phyloP scores from a whole-genome alignment of 2,888 invertebrate species.

The Baccha elongata region DNA sequence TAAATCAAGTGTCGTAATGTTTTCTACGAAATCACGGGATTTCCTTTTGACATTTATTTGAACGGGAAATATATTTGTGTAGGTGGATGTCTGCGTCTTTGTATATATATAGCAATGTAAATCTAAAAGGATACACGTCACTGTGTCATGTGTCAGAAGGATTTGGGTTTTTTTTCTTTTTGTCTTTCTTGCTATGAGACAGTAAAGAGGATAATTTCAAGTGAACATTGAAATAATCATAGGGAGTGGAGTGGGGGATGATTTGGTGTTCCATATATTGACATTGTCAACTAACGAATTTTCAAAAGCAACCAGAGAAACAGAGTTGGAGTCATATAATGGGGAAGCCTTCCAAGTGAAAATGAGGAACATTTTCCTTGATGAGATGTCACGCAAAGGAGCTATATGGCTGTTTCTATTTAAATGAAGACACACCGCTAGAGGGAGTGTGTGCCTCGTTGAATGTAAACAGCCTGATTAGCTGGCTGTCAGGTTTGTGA shows the following conservation, averaged over 20 bases:
- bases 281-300: slow-evolving; percentile 70
- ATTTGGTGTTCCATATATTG: slow-evolving; percentile 39
- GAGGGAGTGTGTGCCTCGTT: slow-evolving; percentile 42
- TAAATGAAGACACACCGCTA: slow-evolving; percentile 50
- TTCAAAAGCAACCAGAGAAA: slow-evolving; percentile 10
- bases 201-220: slow-evolving; percentile 65
- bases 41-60: slow-evolving; percentile 73
- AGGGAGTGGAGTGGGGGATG: not conserved
- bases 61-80: slow-evolving; percentile 23
- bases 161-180: slow-evolving; percentile 41
- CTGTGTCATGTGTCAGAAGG: slow-evolving; percentile 67
- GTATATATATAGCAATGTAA: slow-evolving; percentile 43
- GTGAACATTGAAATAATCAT: slow-evolving; percentile 64
- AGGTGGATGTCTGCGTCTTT: slow-evolving; percentile 3
- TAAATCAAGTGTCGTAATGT: slow-evolving; percentile 72
- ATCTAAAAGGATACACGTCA: slow-evolving; percentile 65
- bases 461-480: slow-evolving; percentile 72
- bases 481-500: slow-evolving; percentile 49
- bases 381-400: slow-evolving; percentile 43
- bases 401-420: slow-evolving; percentile 25
- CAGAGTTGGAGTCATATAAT: not conserved
- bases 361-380: slow-evolving; percentile 51
- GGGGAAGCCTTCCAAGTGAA: slow-evolving; percentile 61
- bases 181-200: slow-evolving; percentile 10
- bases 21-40: slow-evolving; percentile 71